Conservation (phyloP, 2,888 invertebrate species). For the Tillus elongatus region DNA sequence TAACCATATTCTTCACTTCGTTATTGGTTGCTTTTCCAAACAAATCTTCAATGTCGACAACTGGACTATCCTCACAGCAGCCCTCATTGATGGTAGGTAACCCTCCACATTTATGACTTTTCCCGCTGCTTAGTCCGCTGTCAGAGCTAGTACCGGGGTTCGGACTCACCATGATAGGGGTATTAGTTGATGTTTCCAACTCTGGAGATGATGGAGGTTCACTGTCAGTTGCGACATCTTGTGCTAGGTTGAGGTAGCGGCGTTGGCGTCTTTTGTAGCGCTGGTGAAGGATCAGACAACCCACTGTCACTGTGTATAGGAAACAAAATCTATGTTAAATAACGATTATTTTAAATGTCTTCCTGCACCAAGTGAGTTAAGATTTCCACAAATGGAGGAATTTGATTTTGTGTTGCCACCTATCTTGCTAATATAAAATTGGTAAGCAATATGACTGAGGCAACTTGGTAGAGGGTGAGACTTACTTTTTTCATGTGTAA, state of each 20-base stretch:
- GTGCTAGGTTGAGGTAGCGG: constrained; percentile 54
- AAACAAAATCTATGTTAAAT: constrained; percentile 1
- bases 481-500: no score
- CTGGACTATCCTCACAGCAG: constrained; percentile 43
- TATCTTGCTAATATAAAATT: no score
- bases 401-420: no score
- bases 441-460: no score
- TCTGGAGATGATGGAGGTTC: constrained; percentile 20
- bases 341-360: background rate
- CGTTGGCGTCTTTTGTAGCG: constrained; percentile 64
- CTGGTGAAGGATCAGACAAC: constrained; percentile 74
- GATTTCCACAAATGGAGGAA: no score
- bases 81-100: constrained; percentile 41
- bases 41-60: constrained; percentile 59
- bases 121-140: constrained; percentile 15
- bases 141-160: constrained; percentile 22
- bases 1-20: no score
- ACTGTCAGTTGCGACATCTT: constrained; percentile 45
- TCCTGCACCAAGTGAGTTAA: background rate
- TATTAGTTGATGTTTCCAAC: constrained; percentile 18
- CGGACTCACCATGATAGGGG: constrained; percentile 14
- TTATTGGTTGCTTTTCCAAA: constrained; percentile 18
- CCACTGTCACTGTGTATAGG: constrained; percentile 65
- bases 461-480: no score
- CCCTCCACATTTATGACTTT: constrained; percentile 25